phyloP scores from a whole-genome alignment of 1,140 invertebrate genomes.

The Heliconius himera region DNA sequence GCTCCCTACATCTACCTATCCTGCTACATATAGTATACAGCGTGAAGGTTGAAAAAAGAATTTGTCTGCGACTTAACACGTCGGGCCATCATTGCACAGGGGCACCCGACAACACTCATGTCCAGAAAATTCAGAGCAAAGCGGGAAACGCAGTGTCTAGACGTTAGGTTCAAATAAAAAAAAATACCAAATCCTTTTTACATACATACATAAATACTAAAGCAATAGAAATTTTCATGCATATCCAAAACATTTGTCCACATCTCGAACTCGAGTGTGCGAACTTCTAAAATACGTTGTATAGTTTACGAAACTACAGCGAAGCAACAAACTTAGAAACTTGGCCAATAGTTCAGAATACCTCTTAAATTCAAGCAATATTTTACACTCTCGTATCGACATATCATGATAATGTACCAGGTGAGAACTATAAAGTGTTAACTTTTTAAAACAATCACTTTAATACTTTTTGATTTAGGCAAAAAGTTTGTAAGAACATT shows the following conservation, averaged over 20 bases:
- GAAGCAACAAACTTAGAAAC: neutral
- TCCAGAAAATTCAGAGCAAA: too few relatives aligned
- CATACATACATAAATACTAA: neutral
- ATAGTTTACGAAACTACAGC: slow-evolving; percentile 2
- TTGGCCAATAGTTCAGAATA: neutral
- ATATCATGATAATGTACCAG: neutral
- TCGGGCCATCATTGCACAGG: too few relatives aligned
- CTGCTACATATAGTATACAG: too few relatives aligned
- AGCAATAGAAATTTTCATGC: neutral
- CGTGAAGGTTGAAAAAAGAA: too few relatives aligned
- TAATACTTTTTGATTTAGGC: neutral
- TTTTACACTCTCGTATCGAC: neutral
- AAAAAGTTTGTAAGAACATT: neutral
- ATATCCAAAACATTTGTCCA: neutral
- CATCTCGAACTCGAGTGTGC: neutral
- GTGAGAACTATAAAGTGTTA: neutral
- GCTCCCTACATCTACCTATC: too few relatives aligned
- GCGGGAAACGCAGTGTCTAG: too few relatives aligned
- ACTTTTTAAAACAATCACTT: neutral
- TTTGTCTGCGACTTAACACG: too few relatives aligned
- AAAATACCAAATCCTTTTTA: neutral
- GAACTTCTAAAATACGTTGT: slow-evolving; percentile 5
- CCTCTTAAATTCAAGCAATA: neutral
- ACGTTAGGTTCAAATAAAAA: too few relatives aligned
- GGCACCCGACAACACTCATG: too few relatives aligned